Evolutionary conservation across 2,888 invertebrate genomes (phyloP).

Genomic region (Acanthosoma haemorrhoidale): DNA sequence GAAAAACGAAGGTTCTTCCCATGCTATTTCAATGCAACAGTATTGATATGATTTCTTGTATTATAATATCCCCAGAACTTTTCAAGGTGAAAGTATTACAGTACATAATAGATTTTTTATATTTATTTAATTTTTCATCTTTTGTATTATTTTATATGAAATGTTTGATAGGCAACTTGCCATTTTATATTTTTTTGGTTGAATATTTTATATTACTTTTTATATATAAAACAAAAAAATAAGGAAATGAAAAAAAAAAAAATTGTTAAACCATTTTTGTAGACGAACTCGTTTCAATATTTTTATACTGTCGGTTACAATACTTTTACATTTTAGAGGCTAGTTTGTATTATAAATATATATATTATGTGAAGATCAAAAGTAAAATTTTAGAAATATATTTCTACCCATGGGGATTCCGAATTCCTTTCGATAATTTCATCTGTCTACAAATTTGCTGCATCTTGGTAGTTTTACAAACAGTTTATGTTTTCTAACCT

Average conservation of each 20-base stretch:
- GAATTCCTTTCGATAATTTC: conserved; percentile 17
- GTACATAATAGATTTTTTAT: conserved; percentile 35
- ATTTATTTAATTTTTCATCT: conserved; percentile 37
- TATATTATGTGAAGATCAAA: conserved; percentile 35
- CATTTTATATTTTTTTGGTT: conserved; percentile 36
- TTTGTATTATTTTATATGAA: conserved; percentile 36
- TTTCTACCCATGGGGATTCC: background rate
- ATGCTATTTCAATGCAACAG: conserved; percentile 22
- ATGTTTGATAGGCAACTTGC: conserved; percentile 30
- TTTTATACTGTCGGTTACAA: conserved; percentile 38
- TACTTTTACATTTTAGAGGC: conserved; percentile 31
- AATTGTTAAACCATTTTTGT: conserved; percentile 31
- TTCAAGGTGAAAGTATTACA: conserved; percentile 34
- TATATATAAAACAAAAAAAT: conserved; percentile 33
- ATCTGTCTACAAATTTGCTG: conserved; percentile 28
- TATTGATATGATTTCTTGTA: conserved; percentile 24
- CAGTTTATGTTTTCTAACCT: conserved; percentile 21
- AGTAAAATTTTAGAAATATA: conserved; percentile 27
- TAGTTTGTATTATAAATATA: conserved; percentile 28
- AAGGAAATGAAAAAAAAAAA: conserved; percentile 33
- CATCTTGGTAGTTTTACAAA: conserved; percentile 29
- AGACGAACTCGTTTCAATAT: conserved; percentile 38
- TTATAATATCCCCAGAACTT: conserved; percentile 24
- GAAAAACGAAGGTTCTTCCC: conserved; percentile 17
- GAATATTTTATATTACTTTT: conserved; percentile 37